Base-by-base conservation (phyloP, 35 echinoderm and acorn worm genomes). In the Holothuria glaberrima region DNA sequence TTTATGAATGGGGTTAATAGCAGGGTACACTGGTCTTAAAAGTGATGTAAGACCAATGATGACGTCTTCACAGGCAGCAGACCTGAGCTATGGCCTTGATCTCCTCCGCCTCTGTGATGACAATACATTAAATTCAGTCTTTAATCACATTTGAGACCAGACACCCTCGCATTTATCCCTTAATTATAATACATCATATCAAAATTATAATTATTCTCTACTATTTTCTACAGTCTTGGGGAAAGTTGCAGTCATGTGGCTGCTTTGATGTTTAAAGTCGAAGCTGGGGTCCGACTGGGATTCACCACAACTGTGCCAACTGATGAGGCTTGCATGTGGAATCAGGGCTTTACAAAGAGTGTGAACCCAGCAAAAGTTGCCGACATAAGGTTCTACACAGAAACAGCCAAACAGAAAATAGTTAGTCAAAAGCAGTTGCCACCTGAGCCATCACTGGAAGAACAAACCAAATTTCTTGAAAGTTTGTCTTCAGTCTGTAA, bases 201-300 rank as follows among this genome's bases (percentile, higher is more conserved):
- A 41, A n/a, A 41, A 41, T 41, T 41, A 41, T 41, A 4, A 4
- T 41, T 41, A 41, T 41, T 41, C 36, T 41, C 36, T 41, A 41
- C 7, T 41, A 41, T 54, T 54, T 54, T 54, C 16, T 5, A 54
- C 16, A 54, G 91, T n/a, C 79, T 91, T 68, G 90, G 90, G 17
- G 90, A 87, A 86, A 56, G 45, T 21, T 91, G 90, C 58, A 91
- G 25, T 34, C 90, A 91, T 86, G 66, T 91, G 1, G 59, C 24
- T 54, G 81, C 90, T n/a, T 12, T 86, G 7, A 62, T 91, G 22
- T 91, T 91, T 59, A 60, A 33, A 27, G 28, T 91, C 16, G 90
- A 91, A 46, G 64, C 63, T 25, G 31, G 19, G n/a, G 90, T 91
- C 3, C 32, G 66, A 24, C 24, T 86, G 3, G 22, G 82, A 36